phyloP scores from a whole-genome alignment of 2,888 invertebrate species.

The Acleris cristana region DNA sequence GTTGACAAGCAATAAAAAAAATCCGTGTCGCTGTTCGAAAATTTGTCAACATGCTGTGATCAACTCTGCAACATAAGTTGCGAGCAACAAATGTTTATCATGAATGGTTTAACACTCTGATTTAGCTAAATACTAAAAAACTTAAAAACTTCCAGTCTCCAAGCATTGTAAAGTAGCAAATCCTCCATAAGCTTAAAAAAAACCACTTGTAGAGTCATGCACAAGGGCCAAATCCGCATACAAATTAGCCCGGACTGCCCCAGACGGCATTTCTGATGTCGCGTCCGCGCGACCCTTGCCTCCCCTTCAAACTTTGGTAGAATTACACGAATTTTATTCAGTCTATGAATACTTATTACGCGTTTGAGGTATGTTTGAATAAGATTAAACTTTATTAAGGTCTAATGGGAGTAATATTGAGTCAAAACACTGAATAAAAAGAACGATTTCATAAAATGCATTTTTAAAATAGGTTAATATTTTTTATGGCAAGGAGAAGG shows the following conservation, averaged over 20 bases:
- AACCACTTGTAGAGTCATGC: constrained; percentile 25
- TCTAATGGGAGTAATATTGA: not conserved
- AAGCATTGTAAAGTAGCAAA: constrained; percentile 13
- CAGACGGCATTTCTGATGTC: constrained; percentile 17
- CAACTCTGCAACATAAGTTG: no score
- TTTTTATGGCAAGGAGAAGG: no score
- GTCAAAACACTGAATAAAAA: no score
- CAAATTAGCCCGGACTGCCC: constrained; percentile 26
- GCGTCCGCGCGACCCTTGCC: constrained; percentile 19
- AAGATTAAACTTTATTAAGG: not conserved
- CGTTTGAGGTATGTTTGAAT: constrained; percentile 4
- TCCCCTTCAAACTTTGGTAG: constrained; percentile 15
- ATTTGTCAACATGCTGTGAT: no score
- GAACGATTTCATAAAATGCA: no score
- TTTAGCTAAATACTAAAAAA: no score
- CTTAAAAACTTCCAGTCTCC: not conserved
- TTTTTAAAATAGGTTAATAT: no score
- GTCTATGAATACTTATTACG: constrained; percentile 29
- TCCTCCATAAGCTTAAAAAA: constrained; percentile 22
- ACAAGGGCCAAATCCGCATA: constrained; percentile 22
- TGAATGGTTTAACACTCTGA: no score
- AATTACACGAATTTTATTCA: constrained; percentile 21
- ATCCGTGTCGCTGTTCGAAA: no score
- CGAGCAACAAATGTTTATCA: no score
- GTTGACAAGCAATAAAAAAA: no score